Conservation (phyloP, 1,140 invertebrate genomes). For the Drosophila burlai region DNA sequence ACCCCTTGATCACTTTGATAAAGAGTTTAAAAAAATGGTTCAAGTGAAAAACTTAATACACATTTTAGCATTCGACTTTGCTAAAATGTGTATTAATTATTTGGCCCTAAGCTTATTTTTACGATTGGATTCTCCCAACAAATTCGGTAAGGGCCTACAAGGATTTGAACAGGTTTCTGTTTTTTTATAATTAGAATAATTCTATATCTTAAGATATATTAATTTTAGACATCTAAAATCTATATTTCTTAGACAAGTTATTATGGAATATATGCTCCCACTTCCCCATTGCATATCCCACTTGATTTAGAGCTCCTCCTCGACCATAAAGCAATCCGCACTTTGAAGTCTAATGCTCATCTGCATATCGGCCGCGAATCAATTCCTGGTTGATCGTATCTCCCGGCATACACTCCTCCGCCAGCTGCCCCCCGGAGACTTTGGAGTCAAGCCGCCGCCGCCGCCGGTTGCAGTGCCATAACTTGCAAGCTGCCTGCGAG, state of each 20-base stretch:
- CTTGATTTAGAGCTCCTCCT: slow-evolving; percentile 1
- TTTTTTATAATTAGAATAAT: too few relatives aligned
- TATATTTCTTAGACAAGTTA: neutral
- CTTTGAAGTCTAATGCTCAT: slow-evolving; percentile 40
- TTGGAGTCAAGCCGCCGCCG: slow-evolving; percentile 15
- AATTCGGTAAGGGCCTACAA: too few relatives aligned
- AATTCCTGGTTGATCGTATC: slow-evolving; percentile 40
- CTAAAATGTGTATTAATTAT: too few relatives aligned
- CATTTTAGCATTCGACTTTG: too few relatives aligned
- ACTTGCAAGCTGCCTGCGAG: slow-evolving; percentile 35
- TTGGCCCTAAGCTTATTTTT: neutral
- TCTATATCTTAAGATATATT: too few relatives aligned
- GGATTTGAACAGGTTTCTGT: neutral
- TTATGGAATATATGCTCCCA: too few relatives aligned
- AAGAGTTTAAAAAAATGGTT: neutral
- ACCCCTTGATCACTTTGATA: neutral
- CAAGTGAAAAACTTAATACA: neutral
- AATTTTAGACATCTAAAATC: too few relatives aligned
- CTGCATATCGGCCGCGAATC: slow-evolving; percentile 41
- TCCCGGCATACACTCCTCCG: neutral
- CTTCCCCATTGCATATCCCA: neutral
- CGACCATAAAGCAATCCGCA: slow-evolving; percentile 17
- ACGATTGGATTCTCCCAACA: too few relatives aligned
- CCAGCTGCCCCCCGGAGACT: slow-evolving; percentile 6
- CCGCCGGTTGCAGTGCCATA: slow-evolving; percentile 37